Percentiles rank a stretch among this genome's conserved stretches.
Conservation (phyloP, 2,113 vertebrate species). For the Toxostoma redivivum region DNA sequence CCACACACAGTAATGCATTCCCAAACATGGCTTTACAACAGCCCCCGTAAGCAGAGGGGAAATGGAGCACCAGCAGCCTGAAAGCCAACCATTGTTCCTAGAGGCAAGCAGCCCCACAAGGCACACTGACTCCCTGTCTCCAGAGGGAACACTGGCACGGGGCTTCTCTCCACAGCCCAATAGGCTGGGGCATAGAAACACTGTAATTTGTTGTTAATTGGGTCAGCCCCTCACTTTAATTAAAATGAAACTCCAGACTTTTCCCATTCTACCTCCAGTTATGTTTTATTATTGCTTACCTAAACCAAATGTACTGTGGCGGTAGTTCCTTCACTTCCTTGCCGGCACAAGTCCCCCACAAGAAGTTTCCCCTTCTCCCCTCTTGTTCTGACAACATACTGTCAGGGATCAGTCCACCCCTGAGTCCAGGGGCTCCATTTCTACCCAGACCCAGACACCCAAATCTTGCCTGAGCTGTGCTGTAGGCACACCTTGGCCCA, state of each 20-base stretch:
- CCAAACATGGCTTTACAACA: not conserved
- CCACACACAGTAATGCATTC: not conserved
- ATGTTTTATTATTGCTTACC: not conserved
- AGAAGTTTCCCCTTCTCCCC: not conserved
- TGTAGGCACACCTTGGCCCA: accelerated
- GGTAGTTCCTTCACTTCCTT: not conserved
- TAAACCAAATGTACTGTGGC: not conserved
- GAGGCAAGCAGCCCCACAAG: not conserved
- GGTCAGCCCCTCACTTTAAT: not conserved
- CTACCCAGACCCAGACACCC: accelerated
- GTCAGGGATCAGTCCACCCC: not conserved
- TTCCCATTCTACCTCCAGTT: not conserved
- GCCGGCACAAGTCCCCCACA: not conserved
- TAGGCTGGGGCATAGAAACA: not conserved
- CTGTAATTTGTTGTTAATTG: not conserved
- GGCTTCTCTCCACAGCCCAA: not conserved
- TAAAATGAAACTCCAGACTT: not conserved
- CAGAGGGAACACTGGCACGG: not conserved
- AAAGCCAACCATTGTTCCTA: not conserved
- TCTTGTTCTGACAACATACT: not conserved
- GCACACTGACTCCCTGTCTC: not conserved
- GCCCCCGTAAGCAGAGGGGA: not conserved
- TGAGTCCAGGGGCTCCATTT: not conserved
- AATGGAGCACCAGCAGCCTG: not conserved
- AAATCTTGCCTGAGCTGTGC: not conserved